These are phyloP conservation scores for Melanotaenia pygmaea DNA, from an alignment of 2,797 vertebrate genomes.

Conservation along the genomic window DNA sequence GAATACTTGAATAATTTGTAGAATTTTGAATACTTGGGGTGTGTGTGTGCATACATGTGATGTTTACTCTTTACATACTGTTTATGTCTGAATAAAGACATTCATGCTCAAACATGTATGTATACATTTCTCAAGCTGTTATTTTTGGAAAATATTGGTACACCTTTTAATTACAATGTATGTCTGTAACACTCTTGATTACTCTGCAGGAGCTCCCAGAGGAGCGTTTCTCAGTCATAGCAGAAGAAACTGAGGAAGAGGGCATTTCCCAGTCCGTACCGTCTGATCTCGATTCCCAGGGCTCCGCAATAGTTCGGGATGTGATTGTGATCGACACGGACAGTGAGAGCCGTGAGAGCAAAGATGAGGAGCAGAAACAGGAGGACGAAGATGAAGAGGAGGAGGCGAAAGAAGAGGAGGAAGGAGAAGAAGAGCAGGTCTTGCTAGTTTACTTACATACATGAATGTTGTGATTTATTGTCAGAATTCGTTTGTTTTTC, in stretches of 20 bases:
- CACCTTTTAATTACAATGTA: neutral
- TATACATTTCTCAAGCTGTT: neutral
- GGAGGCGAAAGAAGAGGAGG: slow-evolving; percentile 62
- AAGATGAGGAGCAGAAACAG: slow-evolving; percentile 83
- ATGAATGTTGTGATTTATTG: neutral
- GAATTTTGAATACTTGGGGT: neutral
- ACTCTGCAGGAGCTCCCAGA: slow-evolving; percentile 83
- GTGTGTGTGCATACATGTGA: neutral
- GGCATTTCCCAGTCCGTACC: slow-evolving; percentile 88
- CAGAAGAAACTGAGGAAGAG: slow-evolving; percentile 84
- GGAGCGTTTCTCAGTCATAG: slow-evolving; percentile 82
- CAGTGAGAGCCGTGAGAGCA: slow-evolving; percentile 91
- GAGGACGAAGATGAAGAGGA: slow-evolving; percentile 45
- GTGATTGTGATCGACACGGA: slow-evolving; percentile 95
- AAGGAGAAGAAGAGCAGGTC: slow-evolving; percentile 48
- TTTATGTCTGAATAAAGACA: neutral
- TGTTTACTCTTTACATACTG: neutral
- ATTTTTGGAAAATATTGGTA: neutral
- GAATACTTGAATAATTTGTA: too few species aligned
- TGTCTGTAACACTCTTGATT: slow-evolving; percentile 4
- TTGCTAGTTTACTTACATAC: neutral
- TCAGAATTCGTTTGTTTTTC: neutral
- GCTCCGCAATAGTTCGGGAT: slow-evolving; percentile 82
- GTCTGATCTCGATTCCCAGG: slow-evolving; percentile 82
- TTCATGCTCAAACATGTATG: neutral